A percentile compares a stretch with the other conserved stretches of the same genome.
Conservation (phyloP, 2,113 vertebrate genomes). For the Ictalurus punctatus region DNA sequence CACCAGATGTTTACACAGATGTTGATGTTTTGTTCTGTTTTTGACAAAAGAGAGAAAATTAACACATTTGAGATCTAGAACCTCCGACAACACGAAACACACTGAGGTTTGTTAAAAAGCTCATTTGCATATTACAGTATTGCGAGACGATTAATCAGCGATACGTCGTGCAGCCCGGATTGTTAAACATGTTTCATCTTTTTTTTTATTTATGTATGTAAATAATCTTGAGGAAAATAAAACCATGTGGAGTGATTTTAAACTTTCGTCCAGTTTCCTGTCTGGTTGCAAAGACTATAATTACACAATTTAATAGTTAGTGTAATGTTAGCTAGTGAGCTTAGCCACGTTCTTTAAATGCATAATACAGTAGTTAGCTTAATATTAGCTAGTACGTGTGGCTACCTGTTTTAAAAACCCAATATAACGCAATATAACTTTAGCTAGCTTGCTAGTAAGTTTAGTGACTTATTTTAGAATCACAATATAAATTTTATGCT, state of each 20-base stretch:
- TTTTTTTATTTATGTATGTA: constrained; percentile 50
- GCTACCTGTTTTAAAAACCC: neutral
- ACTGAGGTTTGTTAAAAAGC: neutral
- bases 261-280: neutral
- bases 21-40: constrained; percentile 27
- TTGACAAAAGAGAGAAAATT: neutral
- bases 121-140: neutral
- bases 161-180: neutral
- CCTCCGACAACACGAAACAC: neutral
- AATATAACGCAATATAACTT: neutral
- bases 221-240: constrained; percentile 45
- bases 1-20: constrained; percentile 84
- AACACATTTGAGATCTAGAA: neutral
- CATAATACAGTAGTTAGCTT: no score
- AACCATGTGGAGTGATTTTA: constrained; percentile 24
- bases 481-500: neutral
- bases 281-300: neutral
- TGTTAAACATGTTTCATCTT: constrained; percentile 22
- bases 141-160: neutral
- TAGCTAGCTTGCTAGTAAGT: neutral
- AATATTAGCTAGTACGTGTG: neutral
- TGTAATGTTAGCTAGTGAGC: neutral
- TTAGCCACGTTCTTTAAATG: neutral
- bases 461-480: neutral
- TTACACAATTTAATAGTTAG: neutral